phyloP scores from a whole-genome alignment of 2,888 invertebrate genomes.

The Microdon myrmicae region DNA sequence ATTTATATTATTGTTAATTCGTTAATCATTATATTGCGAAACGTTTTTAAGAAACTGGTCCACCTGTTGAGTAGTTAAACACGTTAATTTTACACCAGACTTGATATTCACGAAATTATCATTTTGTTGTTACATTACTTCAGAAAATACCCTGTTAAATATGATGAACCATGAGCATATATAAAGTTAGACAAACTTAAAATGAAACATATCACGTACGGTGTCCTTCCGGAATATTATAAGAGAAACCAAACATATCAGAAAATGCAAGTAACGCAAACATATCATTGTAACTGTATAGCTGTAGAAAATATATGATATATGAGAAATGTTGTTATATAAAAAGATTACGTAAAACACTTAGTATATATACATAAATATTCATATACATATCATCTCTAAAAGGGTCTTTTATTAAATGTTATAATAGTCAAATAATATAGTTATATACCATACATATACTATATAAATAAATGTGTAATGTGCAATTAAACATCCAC shows the following conservation, averaged over 20 bases:
- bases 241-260: conserved; percentile 56
- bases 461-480: conserved; percentile 10
- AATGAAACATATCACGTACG: conserved; percentile 46
- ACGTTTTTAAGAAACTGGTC: too few species aligned
- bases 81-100: too few species aligned
- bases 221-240: conserved; percentile 45
- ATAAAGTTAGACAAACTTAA: conserved; percentile 2
- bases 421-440: conserved; percentile 36
- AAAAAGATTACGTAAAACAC: conserved; percentile 41
- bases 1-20: too few species aligned
- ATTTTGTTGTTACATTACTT: too few species aligned
- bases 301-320: conserved; percentile 50
- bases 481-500: too few species aligned
- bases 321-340: conserved; percentile 26
- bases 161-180: conserved; percentile 8
- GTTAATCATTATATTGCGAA: too few species aligned
- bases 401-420: conserved; percentile 29
- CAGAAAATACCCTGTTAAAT: too few species aligned
- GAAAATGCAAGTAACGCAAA: too few species aligned
- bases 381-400: conserved; percentile 26
- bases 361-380: conserved; percentile 54
- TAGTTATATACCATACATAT: conserved; percentile 21
- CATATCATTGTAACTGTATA: conserved; percentile 60
- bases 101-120: too few species aligned
- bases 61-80: too few species aligned